Percentiles rank a stretch among this genome's conserved stretches.
These are phyloP conservation scores for Trigoniulus corallinus DNA, from an alignment of 1,140 invertebrate genomes.

Conservation along the genomic window DNA sequence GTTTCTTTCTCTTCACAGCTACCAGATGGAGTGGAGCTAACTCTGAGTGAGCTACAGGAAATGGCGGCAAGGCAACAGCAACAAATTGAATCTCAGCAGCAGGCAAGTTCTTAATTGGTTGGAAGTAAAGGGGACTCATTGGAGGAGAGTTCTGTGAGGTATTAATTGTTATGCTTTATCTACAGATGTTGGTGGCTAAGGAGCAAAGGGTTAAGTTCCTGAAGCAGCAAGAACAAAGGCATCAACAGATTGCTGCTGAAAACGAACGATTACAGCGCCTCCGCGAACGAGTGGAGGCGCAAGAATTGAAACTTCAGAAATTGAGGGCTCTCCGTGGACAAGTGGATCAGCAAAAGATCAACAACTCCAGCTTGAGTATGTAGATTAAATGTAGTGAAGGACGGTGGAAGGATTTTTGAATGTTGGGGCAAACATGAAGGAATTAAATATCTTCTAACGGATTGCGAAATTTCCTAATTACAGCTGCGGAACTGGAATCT, in stretches of 20 bases:
- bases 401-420: neutral
- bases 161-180: neutral
- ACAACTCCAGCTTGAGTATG: constrained; percentile 83
- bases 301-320: constrained; percentile 81
- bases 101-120: too few species aligned
- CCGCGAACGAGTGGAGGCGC: constrained; percentile 76
- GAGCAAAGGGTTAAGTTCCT: constrained; percentile 85
- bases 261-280: constrained; percentile 69
- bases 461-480: constrained; percentile 8
- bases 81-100: constrained; percentile 85
- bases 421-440: neutral
- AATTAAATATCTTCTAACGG: neutral
- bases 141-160: too few species aligned
- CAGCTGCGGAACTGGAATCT: constrained; percentile 84
- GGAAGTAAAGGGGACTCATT: too few species aligned
- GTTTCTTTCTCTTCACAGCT: constrained; percentile 37
- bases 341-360: constrained; percentile 75
- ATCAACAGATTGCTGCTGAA: constrained; percentile 68
- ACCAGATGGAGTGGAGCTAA: constrained; percentile 57
- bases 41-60: constrained; percentile 79
- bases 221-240: constrained; percentile 73
- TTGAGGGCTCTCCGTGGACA: constrained; percentile 75
- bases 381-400: too few species aligned
- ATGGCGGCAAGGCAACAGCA: constrained; percentile 90
- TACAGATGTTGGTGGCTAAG: constrained; percentile 56